These are phyloP conservation scores for Actenoides lindsayi DNA, from an alignment of 2,113 vertebrate genomes.

Conservation along the genomic window DNA sequence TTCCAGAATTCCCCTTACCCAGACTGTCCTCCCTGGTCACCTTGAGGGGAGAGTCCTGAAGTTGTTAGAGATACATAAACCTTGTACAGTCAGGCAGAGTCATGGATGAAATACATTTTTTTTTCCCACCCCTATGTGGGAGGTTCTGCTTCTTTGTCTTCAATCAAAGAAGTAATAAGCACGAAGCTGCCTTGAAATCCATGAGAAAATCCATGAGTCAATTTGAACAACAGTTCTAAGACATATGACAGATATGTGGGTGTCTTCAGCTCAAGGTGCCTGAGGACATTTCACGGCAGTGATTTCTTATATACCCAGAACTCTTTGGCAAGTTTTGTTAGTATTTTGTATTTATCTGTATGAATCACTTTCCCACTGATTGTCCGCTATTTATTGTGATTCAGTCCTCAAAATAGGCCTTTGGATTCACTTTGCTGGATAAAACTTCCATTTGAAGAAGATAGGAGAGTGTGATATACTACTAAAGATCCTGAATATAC, in stretches of 20 bases:
- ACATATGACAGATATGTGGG: background rate
- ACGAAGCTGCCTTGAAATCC: background rate
- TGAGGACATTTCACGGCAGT: background rate
- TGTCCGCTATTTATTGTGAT: background rate
- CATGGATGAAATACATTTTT: background rate
- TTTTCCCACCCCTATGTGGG: fast-evolving
- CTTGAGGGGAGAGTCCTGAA: background rate
- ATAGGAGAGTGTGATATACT: fast-evolving
- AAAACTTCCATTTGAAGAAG: background rate
- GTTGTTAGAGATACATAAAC: no score
- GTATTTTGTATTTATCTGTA: background rate
- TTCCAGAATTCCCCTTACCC: background rate
- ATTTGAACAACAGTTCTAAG: background rate
- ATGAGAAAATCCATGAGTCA: background rate
- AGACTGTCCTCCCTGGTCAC: background rate
- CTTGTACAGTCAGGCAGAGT: background rate
- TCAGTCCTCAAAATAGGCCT: background rate
- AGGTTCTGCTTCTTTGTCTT: background rate
- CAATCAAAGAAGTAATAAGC: background rate
- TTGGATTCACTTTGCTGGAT: background rate
- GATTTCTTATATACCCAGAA: background rate
- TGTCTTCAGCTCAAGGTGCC: background rate
- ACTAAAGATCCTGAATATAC: background rate
- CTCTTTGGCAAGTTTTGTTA: background rate
- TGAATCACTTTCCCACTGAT: background rate